These are phyloP conservation scores for Thalassoma bifasciatum DNA, from an alignment of 2,113 vertebrate species.

Conservation along the genomic window DNA sequence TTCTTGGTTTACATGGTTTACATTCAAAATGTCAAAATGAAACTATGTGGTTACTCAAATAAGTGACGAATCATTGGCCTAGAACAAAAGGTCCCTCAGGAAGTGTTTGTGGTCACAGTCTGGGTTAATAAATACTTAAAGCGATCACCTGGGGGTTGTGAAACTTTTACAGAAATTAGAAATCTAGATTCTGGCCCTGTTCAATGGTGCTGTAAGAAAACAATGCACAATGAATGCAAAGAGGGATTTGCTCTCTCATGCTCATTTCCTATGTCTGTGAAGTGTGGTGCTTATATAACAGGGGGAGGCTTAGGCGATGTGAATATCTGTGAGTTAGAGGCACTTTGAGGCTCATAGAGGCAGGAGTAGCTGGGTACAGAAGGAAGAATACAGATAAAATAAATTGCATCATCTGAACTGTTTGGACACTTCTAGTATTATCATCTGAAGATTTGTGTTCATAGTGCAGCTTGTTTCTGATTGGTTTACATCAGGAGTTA, in stretches of 20 bases:
- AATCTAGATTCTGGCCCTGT: neutral
- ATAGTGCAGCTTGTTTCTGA: neutral
- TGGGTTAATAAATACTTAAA: neutral
- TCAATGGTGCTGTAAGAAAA: conserved; percentile 6
- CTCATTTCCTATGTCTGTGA: conserved; percentile 33
- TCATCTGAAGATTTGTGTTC: neutral
- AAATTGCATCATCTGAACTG: neutral
- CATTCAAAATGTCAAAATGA: neutral
- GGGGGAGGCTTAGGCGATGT: conserved; percentile 36
- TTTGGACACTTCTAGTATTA: conserved; percentile 1
- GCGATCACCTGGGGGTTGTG: neutral
- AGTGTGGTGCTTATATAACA: conserved; percentile 62
- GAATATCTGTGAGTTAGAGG: conserved; percentile 34
- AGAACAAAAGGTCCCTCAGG: neutral
- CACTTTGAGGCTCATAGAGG: conserved; percentile 16
- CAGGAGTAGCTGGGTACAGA: conserved; percentile 2
- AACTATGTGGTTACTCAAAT: conserved; percentile 8
- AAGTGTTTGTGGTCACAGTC: neutral
- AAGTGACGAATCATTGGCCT: conserved; percentile 3
- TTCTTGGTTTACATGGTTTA: neutral
- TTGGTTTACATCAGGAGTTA: neutral
- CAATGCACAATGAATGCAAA: neutral
- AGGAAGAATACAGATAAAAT: conserved; percentile 11
- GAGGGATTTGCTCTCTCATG: conserved; percentile 8
- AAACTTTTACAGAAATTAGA: neutral